A percentile compares a stretch with the other conserved stretches of the same genome.
phyloP scores from a whole-genome alignment of 64 coral and sea anemone species.

The Orbicella faveolata region DNA sequence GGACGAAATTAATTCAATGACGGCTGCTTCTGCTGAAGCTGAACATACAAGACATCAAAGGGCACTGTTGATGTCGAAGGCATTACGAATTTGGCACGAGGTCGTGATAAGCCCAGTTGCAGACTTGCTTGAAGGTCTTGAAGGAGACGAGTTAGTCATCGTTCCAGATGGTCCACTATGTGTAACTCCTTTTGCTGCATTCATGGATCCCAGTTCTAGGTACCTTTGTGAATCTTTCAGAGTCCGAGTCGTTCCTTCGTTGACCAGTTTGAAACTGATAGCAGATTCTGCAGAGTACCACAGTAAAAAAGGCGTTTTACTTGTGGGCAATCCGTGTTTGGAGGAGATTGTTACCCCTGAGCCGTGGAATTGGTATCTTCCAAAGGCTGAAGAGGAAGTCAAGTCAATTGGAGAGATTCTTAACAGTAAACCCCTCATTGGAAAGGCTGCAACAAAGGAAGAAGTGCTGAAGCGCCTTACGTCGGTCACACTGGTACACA shows the following conservation, averaged over 20 bases:
- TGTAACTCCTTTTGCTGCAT: background rate
- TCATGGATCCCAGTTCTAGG: background rate
- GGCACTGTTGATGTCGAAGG: background rate
- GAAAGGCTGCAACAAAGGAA: background rate
- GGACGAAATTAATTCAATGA: background rate
- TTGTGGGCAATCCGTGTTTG: slow-evolving; percentile 1
- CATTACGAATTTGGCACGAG: background rate
- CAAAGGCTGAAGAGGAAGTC: background rate
- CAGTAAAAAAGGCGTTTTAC: background rate
- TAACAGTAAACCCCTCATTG: background rate
- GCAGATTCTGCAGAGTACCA: background rate
- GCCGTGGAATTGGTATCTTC: background rate
- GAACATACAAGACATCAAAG: background rate
- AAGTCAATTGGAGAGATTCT: background rate
- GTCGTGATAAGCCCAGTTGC: background rate
- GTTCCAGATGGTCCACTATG: background rate
- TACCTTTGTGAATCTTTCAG: slow-evolving; percentile 21
- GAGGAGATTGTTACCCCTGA: background rate
- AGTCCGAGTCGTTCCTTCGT: slow-evolving; percentile 8
- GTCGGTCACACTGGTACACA: background rate
- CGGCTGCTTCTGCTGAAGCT: background rate
- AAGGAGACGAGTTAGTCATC: background rate
- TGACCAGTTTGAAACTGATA: background rate
- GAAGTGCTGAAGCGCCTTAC: background rate
- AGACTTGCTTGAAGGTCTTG: background rate